A percentile compares a stretch with the other conserved stretches of the same genome.
phyloP scores from a whole-genome alignment of 2,888 invertebrate genomes.

The Nomada ruficornis region DNA sequence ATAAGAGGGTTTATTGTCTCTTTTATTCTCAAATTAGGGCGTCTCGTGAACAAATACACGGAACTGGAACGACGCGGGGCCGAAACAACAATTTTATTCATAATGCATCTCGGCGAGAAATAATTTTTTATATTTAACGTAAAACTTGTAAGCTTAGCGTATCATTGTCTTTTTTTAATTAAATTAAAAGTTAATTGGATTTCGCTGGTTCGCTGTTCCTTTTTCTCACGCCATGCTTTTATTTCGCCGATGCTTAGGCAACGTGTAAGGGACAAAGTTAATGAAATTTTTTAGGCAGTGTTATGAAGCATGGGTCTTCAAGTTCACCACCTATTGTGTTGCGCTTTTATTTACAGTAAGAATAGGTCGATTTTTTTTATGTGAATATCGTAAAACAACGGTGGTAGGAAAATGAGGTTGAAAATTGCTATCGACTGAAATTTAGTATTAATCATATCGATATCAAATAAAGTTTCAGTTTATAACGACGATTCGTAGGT shows the following conservation, averaged over 20 bases:
- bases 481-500: background rate
- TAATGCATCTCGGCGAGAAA: background rate
- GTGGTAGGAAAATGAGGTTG: no score
- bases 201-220: background rate
- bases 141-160: constrained; percentile 9
- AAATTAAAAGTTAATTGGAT: constrained; percentile 47
- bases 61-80: constrained; percentile 31
- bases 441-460: no score
- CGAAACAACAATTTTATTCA: constrained; percentile 44
- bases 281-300: constrained; percentile 2
- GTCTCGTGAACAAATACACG: constrained; percentile 37
- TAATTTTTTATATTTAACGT: constrained; percentile 9
- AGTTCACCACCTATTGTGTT: background rate
- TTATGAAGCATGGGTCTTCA: background rate
- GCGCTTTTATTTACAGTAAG: no score
- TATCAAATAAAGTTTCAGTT: background rate
- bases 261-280: constrained; percentile 1
- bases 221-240: background rate
- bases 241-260: constrained; percentile 7
- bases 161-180: constrained; percentile 39
- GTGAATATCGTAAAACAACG: no score
- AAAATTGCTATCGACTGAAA: no score
- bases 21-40: constrained; percentile 36
- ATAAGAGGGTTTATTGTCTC: constrained; percentile 37
- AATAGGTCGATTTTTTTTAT: no score